These are phyloP conservation scores for Pseudomyrmex pallidus DNA, from an alignment of 1,140 invertebrate species.

Conservation along the genomic window DNA sequence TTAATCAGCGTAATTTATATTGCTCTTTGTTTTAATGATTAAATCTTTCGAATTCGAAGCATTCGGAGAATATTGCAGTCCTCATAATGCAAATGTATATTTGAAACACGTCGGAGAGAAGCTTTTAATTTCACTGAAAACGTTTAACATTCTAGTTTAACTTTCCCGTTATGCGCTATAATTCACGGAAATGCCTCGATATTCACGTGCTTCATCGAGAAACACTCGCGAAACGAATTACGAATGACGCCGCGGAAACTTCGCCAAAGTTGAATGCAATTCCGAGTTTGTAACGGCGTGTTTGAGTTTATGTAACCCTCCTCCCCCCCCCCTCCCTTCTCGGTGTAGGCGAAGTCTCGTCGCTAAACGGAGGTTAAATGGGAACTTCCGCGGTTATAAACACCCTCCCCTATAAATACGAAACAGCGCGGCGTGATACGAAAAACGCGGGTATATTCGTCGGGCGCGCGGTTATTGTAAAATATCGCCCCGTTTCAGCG, in stretches of 20 bases:
- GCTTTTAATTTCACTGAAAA: background rate
- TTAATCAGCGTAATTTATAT: background rate
- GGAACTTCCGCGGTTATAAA: conserved; percentile 29
- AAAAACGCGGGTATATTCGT: background rate
- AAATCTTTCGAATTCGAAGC: background rate
- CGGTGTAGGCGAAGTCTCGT: background rate
- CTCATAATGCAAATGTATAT: background rate
- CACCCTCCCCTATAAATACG: background rate
- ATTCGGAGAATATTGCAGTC: background rate
- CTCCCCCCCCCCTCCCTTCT: too few relatives aligned
- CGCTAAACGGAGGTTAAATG: conserved; percentile 28
- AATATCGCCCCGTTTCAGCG: conserved; percentile 45
- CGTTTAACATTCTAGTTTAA: background rate
- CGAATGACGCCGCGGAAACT: background rate
- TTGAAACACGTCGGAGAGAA: background rate
- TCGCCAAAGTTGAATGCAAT: conserved; percentile 8
- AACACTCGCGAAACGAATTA: background rate
- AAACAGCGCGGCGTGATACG: background rate
- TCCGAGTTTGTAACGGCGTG: background rate
- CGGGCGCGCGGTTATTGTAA: conserved; percentile 40
- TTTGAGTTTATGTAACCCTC: background rate
- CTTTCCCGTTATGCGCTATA: background rate
- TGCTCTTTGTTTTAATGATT: background rate
- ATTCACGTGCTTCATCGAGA: background rate
- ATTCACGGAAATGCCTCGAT: background rate